Base-by-base conservation (phyloP, 2,888 invertebrate genomes). In the Synergus gifuensis region DNA sequence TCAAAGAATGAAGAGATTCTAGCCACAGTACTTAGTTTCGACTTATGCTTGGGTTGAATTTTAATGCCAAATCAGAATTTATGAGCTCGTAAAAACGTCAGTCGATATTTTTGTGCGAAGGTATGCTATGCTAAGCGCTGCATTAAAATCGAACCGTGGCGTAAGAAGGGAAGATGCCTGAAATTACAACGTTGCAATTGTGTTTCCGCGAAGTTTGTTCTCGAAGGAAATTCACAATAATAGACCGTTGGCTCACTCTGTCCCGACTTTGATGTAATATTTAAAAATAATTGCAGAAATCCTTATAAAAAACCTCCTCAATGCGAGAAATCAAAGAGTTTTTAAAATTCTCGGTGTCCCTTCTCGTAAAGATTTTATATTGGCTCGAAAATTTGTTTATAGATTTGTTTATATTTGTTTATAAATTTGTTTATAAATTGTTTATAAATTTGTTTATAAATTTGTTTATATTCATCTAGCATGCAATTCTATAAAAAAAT, bases 181-280 rank as follows among this genome's bases (percentile, higher is more conserved):
- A 73, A 73, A 73, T 73, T 73, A 73, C 73, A 73, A 73, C 73
- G 54, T 73, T 58, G 73, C 73, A 73, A 73, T 58, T 54, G 73
- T 58, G 40, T 73, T 73, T 73, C 73, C 73, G 54, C 73, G 54
- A 73, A 73, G 73, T 54, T 73, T 54, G 54, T 73, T 73, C 54
- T 73, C 36, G 40, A 49, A 73, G 73, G 28, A 28, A 69, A 28
- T 69, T 4, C 46, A 36, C 69, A n/a, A 54, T 36, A 36, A 73
- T 73, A 54, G 54, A 73, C 54, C 36, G 54, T 73, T 73, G 73
- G 54, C 73, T 73, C 54, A 54, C 40, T 73, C 54, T 73, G 54
- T 58, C n/a, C 54, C 40, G 36, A 54, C 54, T 73, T 58, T 54
- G n/a, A 73, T 54, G 73, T 40, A 58, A 54, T 36, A 49, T 73